Evolutionary conservation across 2,113 vertebrate species (phyloP), one percentile per base, ranked within the genome.

Genomic region (Rattus norvegicus): DNA sequence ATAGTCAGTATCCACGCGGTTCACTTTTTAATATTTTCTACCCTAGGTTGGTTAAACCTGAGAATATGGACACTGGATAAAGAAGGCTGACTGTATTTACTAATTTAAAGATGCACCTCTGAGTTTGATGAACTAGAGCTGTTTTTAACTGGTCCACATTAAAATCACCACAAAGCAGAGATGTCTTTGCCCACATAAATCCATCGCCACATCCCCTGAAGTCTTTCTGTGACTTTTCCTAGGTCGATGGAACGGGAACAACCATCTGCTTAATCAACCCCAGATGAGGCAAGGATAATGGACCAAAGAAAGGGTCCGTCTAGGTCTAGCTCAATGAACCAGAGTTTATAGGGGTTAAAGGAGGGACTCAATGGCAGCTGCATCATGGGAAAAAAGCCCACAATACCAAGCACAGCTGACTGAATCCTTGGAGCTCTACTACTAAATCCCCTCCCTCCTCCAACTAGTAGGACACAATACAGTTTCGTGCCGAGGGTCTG

Each of bases 131-230:
- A n/a, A 70, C 61, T 85, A 49, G n/a, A 36, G 61, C 73, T 49
- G 19, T 80, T 90, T 97, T 90, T 79, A 56, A 72, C 72, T 88
- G 76, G 79, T n/a, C 43, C 49, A 86, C 30, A 28, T 70, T 67
- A 73, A 94, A 92, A 88, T 52, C 8, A 54, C 14, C 72, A 16
- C 30, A 14, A 30, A 87, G 14, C 47, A 92, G 73, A 88, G 2
- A 2, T 61, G 33, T 47, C 43, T 39, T 91, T 52, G 43, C n/a
- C 36, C 81, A 39, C 59, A 19, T 63, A 65, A 33, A 61, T n/a
- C 67, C 26, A 87, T 47, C 3, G n/a, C n/a, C 75, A 80, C 5
- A 47, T 24, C 22, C 33, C 54, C 30, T 70, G 36, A 24, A 73
- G 39, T 75, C 47, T 9, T 26, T 65, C 39, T 43, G 52, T 88